Evolutionary conservation across 2,797 vertebrate genomes (phyloP), one percentile per base, ranked within the genome.

Genomic region (Catamblyrhynchus diadema): DNA sequence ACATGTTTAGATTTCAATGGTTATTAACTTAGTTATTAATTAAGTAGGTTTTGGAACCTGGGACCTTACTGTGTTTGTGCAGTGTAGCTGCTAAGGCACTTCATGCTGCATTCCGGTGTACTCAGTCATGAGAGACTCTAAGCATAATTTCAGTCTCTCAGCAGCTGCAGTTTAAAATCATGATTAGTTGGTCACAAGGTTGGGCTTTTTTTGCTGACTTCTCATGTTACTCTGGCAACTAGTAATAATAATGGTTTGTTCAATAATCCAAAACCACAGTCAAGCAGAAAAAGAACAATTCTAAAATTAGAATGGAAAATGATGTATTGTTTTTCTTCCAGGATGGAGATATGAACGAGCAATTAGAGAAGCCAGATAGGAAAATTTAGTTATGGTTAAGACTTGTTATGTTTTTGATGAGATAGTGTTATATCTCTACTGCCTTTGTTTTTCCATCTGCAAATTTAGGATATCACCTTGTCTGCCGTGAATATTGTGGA

Each of bases 221-320:
- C 20, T 84, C 28, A 28, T 47, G 67, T 94, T 89, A 45, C 78
- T 82, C 18, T 87, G 74, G 84, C 39, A 94, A 81, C 84, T 32
- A 25, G 44, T 41, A 84, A 79, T 82, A 88, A 80, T 57, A 94
- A 70, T 57, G 33, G 19, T 51, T 85, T 85, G 51, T 85, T 87
- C 57, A 81, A 33, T 85, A 80, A 37, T 67, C 57, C 67, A 74
- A 93, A 95, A 87, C 65, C 11, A 3, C 57, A 82, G 23, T 41
- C 30, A 67, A 87, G 57, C 32, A 80, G 14, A 53, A 61, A 86
- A 84, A 82, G 41, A 39, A 45, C 24, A 92, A 30, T 81, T 93
- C 79, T 81, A 8, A 78, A 51, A 91, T 78, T 90, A 41, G 60
- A 81, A 82, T 78, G 93, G 92, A 94, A 95, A 97, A 94, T 81